phyloP scores from a whole-genome alignment of 2,888 invertebrate genomes.

The Prosopocoilus inquinatus region DNA sequence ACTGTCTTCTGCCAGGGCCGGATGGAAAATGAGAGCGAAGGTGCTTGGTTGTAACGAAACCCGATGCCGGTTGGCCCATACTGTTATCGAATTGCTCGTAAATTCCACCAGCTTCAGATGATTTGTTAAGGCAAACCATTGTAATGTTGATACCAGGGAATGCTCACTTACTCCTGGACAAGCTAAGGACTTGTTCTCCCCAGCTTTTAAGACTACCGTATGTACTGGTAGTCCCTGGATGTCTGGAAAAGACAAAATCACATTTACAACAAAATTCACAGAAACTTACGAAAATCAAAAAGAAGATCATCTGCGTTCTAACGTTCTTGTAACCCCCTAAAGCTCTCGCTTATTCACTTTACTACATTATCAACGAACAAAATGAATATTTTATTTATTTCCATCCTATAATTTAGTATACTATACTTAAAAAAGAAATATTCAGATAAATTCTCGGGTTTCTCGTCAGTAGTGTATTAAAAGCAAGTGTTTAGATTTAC shows the following conservation, averaged over 20 bases:
- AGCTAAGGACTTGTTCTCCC: constrained; percentile 63
- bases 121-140: constrained; percentile 56
- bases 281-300: too few species aligned
- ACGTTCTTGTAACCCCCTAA: too few species aligned
- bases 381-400: too few species aligned
- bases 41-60: constrained; percentile 60
- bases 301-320: too few species aligned
- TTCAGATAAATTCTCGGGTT: too few species aligned
- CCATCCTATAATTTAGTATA: too few species aligned
- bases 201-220: constrained; percentile 61
- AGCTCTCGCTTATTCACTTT: too few species aligned
- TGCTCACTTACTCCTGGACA: constrained; percentile 69
- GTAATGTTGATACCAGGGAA: constrained; percentile 62
- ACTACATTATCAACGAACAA: too few species aligned
- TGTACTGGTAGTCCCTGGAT: constrained; percentile 58
- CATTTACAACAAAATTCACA: too few species aligned
- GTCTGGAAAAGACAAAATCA: constrained; percentile 52
- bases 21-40: constrained; percentile 63
- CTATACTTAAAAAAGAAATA: too few species aligned
- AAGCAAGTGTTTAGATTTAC: too few species aligned
- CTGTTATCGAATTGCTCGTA: constrained; percentile 54
- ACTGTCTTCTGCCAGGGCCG: constrained; percentile 62
- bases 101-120: constrained; percentile 55
- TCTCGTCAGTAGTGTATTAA: too few species aligned
- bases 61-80: constrained; percentile 55